A percentile compares a stretch with the other conserved stretches of the same genome.
Evolutionary conservation across 2,797 vertebrate genomes (phyloP).

Genomic region (Pseudomugil gertrudae): DNA sequence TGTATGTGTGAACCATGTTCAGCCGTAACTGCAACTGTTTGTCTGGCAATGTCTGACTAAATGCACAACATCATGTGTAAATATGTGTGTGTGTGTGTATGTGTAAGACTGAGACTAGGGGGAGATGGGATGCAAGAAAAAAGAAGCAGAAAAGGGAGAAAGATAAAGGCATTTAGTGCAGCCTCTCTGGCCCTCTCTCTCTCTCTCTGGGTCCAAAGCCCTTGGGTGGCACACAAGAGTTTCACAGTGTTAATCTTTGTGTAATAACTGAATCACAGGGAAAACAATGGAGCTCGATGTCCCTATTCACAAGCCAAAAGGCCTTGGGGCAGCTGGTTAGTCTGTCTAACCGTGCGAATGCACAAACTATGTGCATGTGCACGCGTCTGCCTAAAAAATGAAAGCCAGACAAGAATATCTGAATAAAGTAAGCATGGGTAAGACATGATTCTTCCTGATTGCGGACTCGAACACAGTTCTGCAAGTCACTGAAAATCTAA

Average conservation of each 20-base stretch:
- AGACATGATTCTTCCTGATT: constrained; percentile 8
- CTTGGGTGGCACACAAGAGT: constrained; percentile 71
- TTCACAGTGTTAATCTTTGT: constrained; percentile 78
- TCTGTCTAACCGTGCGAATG: constrained; percentile 43
- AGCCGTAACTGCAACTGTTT: constrained; percentile 58
- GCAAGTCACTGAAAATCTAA: too few relatives aligned
- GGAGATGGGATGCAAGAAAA: constrained; percentile 26
- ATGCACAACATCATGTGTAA: constrained; percentile 34
- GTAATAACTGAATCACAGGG: constrained; percentile 76
- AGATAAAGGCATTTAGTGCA: constrained; percentile 55
- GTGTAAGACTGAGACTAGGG: constrained; percentile 37
- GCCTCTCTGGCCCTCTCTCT: constrained; percentile 42
- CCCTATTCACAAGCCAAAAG: constrained; percentile 71
- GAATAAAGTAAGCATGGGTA: constrained; percentile 34
- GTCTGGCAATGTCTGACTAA: constrained; percentile 57
- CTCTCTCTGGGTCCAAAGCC: constrained; percentile 64
- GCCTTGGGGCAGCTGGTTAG: constrained; percentile 69
- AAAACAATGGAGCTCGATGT: constrained; percentile 74
- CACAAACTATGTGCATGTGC: constrained; percentile 28
- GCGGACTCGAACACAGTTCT: constrained; percentile 18
- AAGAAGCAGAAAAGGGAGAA: constrained; percentile 16
- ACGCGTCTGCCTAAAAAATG: constrained; percentile 27
- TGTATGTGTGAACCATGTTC: constrained; percentile 15
- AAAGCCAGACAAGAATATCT: constrained; percentile 48
- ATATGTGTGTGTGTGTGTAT: constrained; percentile 38